Evolutionary conservation across 1,140 invertebrate genomes (phyloP), one percentile per base, ranked within the genome.

Genomic region (Hirudo medicinalis): DNA sequence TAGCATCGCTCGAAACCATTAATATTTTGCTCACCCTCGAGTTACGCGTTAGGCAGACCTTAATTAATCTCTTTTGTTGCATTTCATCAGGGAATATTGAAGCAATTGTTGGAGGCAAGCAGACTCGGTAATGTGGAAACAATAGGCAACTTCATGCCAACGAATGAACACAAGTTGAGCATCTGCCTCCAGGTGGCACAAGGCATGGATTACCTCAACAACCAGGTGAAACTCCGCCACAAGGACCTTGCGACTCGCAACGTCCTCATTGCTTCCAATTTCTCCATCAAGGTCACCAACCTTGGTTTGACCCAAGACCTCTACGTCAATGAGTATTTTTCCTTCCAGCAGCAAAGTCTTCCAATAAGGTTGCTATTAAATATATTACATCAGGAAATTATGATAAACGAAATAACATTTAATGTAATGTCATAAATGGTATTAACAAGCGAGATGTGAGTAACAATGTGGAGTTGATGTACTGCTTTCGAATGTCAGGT

Each of bases 161-260:
- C 57, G 57, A 63, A 86, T 0, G 81, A 85, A 13, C 91, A 94
- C 80, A 87, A 88, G 57, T 80, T 91, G 0, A 85, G 87, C 0
- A 83, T 82, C 79, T 81, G 79, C 72, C 76, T 78, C 73, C 91
- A 95, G 78, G 86, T 94, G 29, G 89, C 89, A 0, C 83, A 86
- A n/a, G 94, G 89, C 17, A 88, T 92, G 85, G 90, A 91, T 76
- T 87, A 91, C 74, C 81, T 96, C 40, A 85, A 90, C 0, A 86
- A 87, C 71, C 85, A 87, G 73, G 83, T 90, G 32, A 36, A 70
- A 43, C 83, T 90, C 54, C 87, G 91, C 6, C 91, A 94, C 80
- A 86, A 87, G 76, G 94, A 97, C 82, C 83, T 97, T 72, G 92
- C 93, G 6, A 89, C 93, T 0, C 85, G 94, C 20, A 97, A 97